These are phyloP conservation scores for Dendropsophus ebraccatus DNA, from an alignment of 2,113 vertebrate genomes.

Conservation along the genomic window DNA sequence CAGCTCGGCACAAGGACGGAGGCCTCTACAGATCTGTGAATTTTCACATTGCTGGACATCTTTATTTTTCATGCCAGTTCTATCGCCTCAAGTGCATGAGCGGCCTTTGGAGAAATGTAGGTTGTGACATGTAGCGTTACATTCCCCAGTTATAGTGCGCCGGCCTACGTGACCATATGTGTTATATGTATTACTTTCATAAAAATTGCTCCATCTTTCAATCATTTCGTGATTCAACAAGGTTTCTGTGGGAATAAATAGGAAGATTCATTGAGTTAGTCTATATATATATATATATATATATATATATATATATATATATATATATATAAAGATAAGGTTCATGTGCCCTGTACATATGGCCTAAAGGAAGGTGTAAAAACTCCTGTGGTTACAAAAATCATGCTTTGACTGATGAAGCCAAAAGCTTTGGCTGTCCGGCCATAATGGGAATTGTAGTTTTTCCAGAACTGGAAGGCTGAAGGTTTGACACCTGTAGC, in stretches of 20 bases:
- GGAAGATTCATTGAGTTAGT: neutral
- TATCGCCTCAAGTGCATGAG: neutral
- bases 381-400: no score
- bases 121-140: neutral
- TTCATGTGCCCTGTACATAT: no score
- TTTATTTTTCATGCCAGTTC: conserved; percentile 24
- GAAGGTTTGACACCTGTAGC: no score
- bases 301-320: neutral
- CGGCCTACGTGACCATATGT: neutral
- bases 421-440: no score
- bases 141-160: no score
- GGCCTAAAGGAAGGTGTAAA: neutral
- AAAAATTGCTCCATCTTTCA: neutral
- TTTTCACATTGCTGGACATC: conserved; percentile 26
- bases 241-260: neutral
- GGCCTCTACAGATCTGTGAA: conserved; percentile 22
- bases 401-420: no score
- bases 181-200: neutral
- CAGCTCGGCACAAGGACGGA: neutral
- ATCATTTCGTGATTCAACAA: neutral
- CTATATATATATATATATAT: neutral
- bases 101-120: neutral
- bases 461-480: no score
- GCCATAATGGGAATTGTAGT: no score
- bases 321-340: no score